phyloP scores from a whole-genome alignment of 2,797 vertebrate species.

The Pristis pectinata region DNA sequence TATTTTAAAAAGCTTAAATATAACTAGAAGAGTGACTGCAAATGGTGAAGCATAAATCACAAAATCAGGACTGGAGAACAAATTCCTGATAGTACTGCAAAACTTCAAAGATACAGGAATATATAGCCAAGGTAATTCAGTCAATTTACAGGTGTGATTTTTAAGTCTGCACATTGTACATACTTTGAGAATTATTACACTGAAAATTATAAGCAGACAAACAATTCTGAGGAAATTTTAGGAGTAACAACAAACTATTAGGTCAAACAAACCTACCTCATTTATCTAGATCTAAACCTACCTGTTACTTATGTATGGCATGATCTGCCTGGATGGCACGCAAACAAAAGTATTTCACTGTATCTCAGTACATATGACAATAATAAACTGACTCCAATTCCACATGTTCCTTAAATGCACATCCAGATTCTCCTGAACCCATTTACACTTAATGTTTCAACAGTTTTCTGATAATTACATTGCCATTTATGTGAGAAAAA shows the following conservation, averaged over 20 bases:
- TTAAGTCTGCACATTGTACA: not conserved
- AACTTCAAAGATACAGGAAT: not conserved
- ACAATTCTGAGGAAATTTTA: not conserved
- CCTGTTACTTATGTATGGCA: not conserved
- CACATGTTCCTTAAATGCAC: not conserved
- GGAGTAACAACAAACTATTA: not conserved
- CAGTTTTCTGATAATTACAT: not conserved
- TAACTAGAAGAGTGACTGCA: not conserved
- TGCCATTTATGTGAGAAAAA: not conserved
- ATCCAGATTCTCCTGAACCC: not conserved
- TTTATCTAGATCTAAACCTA: not conserved
- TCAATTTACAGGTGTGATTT: not conserved
- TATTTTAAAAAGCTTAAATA: not conserved
- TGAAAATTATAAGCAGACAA: conserved; percentile 12
- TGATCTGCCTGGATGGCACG: too few species aligned
- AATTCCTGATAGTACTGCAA: not conserved
- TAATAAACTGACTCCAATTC: too few species aligned
- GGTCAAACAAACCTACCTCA: not conserved
- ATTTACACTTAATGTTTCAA: not conserved
- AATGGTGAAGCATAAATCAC: not conserved
- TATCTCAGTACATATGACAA: too few species aligned
- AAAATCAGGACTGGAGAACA: not conserved
- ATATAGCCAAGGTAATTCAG: not conserved
- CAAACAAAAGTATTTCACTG: too few species aligned
- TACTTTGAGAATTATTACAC: not conserved